A percentile compares a stretch with the other conserved stretches of the same genome.
Conservation (phyloP, 2,888 invertebrate genomes). For the Scaeva pyrastri region DNA sequence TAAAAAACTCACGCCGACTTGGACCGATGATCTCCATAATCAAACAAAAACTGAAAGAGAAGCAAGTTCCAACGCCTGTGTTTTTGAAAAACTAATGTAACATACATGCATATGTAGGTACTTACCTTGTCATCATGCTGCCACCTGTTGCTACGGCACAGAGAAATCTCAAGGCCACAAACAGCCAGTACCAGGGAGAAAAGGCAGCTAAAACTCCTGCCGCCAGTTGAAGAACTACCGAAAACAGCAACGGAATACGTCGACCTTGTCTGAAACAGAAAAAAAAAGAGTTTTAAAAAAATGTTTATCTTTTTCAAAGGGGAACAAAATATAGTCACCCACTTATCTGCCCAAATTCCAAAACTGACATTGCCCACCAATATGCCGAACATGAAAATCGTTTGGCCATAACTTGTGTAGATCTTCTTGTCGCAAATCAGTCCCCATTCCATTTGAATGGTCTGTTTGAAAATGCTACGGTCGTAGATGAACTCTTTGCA, state of each 20-base stretch:
- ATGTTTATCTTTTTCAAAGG: neutral
- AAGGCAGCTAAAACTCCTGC: constrained; percentile 89
- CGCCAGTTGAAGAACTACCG: constrained; percentile 88
- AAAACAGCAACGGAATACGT: constrained; percentile 88
- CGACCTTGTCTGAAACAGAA: constrained; percentile 88
- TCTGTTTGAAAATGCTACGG: constrained; percentile 87
- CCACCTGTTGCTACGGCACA: constrained; percentile 90
- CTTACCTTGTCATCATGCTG: constrained; percentile 88
- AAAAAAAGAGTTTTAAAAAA: neutral
- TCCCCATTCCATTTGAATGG: constrained; percentile 90
- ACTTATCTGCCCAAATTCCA: constrained; percentile 90
- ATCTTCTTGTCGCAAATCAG: constrained; percentile 88
- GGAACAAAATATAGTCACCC: constrained; percentile 76
- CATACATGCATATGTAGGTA: neutral
- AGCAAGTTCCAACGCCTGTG: neutral
- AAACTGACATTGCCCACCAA: constrained; percentile 89
- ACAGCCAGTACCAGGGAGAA: constrained; percentile 87
- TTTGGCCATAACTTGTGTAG: constrained; percentile 89
- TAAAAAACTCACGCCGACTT: constrained; percentile 43
- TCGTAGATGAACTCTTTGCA: constrained; percentile 87
- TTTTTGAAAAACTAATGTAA: neutral
- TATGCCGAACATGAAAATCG: constrained; percentile 90
- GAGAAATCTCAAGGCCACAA: constrained; percentile 88
- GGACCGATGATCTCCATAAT: constrained; percentile 87
- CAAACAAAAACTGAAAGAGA: constrained; percentile 85